Conservation (phyloP, 2,113 vertebrate species). For the Gadus chalcogrammus region DNA sequence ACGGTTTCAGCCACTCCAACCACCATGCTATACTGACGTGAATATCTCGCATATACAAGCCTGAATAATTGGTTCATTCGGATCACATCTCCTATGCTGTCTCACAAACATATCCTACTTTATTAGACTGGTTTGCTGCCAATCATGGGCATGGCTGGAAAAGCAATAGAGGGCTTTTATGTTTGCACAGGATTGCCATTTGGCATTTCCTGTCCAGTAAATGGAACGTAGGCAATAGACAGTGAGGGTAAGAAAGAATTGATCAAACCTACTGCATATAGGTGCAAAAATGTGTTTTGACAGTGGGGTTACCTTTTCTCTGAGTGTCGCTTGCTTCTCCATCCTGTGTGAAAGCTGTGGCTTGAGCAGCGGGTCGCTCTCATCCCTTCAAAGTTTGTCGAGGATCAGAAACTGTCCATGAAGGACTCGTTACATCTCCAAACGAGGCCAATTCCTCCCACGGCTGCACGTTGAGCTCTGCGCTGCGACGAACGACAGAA, state of each 20-base stretch:
- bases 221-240: slow-evolving; percentile 16
- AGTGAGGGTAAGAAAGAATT: not conserved
- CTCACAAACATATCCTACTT: not conserved
- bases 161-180: slow-evolving; percentile 59
- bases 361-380: slow-evolving; percentile 57
- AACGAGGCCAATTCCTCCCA: no score
- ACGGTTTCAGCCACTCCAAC: no score
- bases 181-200: slow-evolving; percentile 45
- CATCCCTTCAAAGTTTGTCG: slow-evolving; percentile 64
- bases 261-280: not conserved
- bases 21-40: no score
- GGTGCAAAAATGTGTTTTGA: no score
- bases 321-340: slow-evolving; percentile 71
- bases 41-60: no score
- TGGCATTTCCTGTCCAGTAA: slow-evolving; percentile 41
- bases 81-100: no score
- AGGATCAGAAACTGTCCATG: slow-evolving; percentile 5
- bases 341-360: slow-evolving; percentile 65
- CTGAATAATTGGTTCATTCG: no score
- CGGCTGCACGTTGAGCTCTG: not conserved
- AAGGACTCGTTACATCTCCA: not conserved
- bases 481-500: not conserved
- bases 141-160: slow-evolving; percentile 54
- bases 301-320: slow-evolving; percentile 70
- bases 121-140: not conserved